Evolutionary conservation across 2,797 vertebrate species (phyloP), one percentile per base, ranked within the genome.

Genomic region (Chloroceryle amazona): DNA sequence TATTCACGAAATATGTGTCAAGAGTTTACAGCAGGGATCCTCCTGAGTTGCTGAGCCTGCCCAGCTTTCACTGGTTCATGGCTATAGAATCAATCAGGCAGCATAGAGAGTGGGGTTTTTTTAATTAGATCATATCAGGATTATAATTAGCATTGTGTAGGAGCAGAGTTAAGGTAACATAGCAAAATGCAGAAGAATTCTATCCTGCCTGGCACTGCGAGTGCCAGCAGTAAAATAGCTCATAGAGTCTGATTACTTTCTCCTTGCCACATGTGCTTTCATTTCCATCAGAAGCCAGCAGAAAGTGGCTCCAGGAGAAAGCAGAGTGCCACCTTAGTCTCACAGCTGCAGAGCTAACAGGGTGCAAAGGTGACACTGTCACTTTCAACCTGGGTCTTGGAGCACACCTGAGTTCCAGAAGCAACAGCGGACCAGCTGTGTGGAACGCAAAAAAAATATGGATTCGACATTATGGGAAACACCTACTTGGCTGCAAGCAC

Each of bases 131-230:
- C 93, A 90, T 93, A 96, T 93, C 76, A 96, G 86, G 80, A 93
- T 87, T 98, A 96, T 97, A 97, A 98, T 97, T 97, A 97, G 95
- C 14, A 46, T 52, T 41, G 90, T 91, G 96, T 96, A 96, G 96
- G 97, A 97, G 90, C 75, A 92, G 95, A 95, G 81, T 94, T 93
- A 97, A 97, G 95, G 97, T 97, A 97, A 97, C 86, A 91, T 81
- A 91, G 81, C 63, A 81, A 96, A 97, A 93, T 6, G 73, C 60
- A 87, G 81, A 96, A 94, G 44, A 65, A 82, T 90, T 68, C 74
- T 55, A 68, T 44, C 63, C 60, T 75, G 88, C 89, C 91, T 92
- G 86, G 81, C 72, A 90, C 33, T 37, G 89, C 61, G 81, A 63
- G 13, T 52, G 37, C 73, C 44, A 91, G 79, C 89, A 94, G n/a